Conservation (phyloP, 1,140 invertebrate genomes). For the Papilio polytes region DNA sequence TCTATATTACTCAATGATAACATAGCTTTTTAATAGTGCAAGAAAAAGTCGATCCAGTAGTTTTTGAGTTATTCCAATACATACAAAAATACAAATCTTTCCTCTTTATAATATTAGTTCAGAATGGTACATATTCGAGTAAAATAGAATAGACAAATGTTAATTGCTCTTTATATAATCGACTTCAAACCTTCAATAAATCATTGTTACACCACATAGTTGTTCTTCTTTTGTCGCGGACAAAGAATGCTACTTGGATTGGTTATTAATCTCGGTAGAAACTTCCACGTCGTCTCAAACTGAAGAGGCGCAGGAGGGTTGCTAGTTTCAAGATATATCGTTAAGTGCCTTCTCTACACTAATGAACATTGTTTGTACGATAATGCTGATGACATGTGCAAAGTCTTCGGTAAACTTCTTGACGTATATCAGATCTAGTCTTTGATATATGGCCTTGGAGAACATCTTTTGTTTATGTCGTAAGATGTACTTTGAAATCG, state of each 20-base stretch:
- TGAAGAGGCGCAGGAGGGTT: constrained; percentile 12
- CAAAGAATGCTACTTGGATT: constrained; percentile 36
- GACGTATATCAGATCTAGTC: not conserved
- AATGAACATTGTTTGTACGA: constrained; percentile 28
- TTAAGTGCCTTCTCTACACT: constrained; percentile 18
- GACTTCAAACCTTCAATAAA: not conserved
- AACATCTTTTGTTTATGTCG: not conserved
- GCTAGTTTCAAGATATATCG: constrained; percentile 34
- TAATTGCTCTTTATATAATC: too few relatives aligned
- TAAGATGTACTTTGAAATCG: not conserved
- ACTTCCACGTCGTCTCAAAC: constrained; percentile 20
- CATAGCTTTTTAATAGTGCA: too few relatives aligned
- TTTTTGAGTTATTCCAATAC: too few relatives aligned
- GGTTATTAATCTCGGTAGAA: constrained; percentile 36
- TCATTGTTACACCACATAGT: not conserved
- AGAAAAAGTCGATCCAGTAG: too few relatives aligned
- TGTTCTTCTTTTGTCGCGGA: constrained; percentile 5
- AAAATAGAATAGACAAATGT: not conserved
- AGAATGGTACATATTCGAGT: too few relatives aligned
- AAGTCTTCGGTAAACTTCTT: not conserved
- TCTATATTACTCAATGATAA: too few relatives aligned
- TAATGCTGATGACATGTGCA: constrained; percentile 3
- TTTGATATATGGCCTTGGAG: constrained; percentile 8
- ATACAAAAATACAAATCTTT: too few relatives aligned
- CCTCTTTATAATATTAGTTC: too few relatives aligned